phyloP scores from a whole-genome alignment of 2,797 vertebrate genomes.

The Crypturellus tataupa region DNA sequence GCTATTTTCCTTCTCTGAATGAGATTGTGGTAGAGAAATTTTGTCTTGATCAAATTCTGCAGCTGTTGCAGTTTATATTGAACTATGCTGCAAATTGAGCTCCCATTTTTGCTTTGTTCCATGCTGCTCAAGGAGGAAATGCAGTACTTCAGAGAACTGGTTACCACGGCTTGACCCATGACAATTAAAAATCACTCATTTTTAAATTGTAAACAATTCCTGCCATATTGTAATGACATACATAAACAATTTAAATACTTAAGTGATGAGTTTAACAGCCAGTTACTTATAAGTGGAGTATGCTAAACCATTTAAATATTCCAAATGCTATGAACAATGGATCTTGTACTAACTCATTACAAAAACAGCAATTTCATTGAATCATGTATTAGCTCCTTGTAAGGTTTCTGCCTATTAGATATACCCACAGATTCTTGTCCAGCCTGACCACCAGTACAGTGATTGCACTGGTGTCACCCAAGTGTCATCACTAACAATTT shows the following conservation, averaged over 20 bases:
- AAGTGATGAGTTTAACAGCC: conserved; percentile 31
- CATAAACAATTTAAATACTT: conserved; percentile 50
- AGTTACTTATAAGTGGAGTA: conserved; percentile 58
- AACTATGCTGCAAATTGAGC: conserved; percentile 53
- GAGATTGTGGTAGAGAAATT: conserved; percentile 45
- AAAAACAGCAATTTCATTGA: conserved; percentile 70
- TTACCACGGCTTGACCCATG: not conserved
- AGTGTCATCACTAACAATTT: not conserved
- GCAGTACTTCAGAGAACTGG: not conserved
- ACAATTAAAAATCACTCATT: not conserved
- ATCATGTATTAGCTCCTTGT: conserved; percentile 69
- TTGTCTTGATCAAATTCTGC: conserved; percentile 45
- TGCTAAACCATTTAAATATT: conserved; percentile 59
- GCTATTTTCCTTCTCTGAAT: conserved; percentile 52
- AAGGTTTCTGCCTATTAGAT: conserved; percentile 52
- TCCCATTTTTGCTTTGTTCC: conserved; percentile 2
- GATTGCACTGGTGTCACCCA: not conserved
- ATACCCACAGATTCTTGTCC: conserved; percentile 48
- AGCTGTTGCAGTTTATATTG: conserved; percentile 56
- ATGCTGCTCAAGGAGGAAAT: not conserved
- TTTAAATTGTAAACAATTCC: not conserved
- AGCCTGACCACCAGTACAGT: conserved; percentile 28
- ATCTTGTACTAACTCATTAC: conserved; percentile 63
- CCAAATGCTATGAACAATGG: conserved; percentile 50
- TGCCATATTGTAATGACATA: conserved; percentile 6